Evolutionary conservation across 2,113 vertebrate species (phyloP).

Genomic region (Murina feae): DNA sequence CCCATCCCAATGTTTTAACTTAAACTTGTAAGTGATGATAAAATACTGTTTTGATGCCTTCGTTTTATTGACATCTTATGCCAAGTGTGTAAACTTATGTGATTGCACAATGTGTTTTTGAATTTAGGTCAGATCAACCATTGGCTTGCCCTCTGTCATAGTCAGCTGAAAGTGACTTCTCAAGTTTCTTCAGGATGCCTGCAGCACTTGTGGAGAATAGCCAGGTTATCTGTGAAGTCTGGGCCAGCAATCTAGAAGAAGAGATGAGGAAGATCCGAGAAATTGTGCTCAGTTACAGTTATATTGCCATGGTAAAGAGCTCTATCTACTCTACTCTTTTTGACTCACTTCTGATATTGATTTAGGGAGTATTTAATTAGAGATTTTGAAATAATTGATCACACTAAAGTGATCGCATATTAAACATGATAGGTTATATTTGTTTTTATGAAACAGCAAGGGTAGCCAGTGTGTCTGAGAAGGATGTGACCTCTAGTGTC

Average conservation of each 20-base stretch:
- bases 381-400: background rate
- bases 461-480: background rate
- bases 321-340: accelerated
- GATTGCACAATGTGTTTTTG: constrained; percentile 46
- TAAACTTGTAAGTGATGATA: constrained; percentile 12
- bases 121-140: constrained; percentile 31
- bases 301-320: constrained; percentile 93
- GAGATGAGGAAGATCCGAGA: constrained; percentile 98
- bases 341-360: background rate
- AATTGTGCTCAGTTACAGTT: constrained; percentile 96
- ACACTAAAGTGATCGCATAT: background rate
- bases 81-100: background rate
- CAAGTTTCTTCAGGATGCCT: constrained; percentile 88
- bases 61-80: background rate
- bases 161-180: constrained; percentile 29
- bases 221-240: constrained; percentile 99
- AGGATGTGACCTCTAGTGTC: background rate
- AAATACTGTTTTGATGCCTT: constrained; percentile 13
- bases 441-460: background rate
- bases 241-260: constrained; percentile 98
- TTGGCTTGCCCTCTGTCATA: background rate
- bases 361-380: background rate
- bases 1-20: constrained; percentile 3
- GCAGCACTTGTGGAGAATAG: constrained; percentile 96
- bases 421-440: background rate